Evolutionary conservation across 2,113 vertebrate genomes (phyloP), one percentile per base, ranked within the genome.

Genomic region (Capricornis sumatraensis): DNA sequence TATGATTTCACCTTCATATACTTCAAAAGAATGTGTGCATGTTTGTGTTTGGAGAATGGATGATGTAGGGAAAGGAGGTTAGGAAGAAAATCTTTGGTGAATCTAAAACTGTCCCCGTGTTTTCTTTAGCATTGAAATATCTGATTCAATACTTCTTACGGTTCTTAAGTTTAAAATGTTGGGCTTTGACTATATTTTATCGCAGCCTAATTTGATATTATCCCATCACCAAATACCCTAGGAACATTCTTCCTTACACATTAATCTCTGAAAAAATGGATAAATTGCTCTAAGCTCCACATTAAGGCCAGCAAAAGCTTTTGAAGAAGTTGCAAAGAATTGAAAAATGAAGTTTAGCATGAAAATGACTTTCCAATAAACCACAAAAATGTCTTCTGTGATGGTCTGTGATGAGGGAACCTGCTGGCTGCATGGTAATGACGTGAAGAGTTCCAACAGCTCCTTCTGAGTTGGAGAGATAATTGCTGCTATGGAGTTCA

Each of bases 1-100:
- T 96, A 30, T 83, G 78, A 83, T 89, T 95, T 96, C 86, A 97
- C 95, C 55, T 97, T 93, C 93, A 83, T 74, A 36, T 53, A 91
- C 93, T 94, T 97, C 91, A 95, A 96, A 95, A 97, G 91, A 88
- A 58, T 85, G 11, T 76, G 30, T 50, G 83, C 5, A 0, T 23
- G 16, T 91, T 91, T 96, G 78, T 64, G 25, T 91, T 79, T 91
- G 87, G 81, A 53, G 36, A 94, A 89, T 40, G n/a, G 28, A 50
- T 47, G 23, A 94, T 52, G 6, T 2, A 88, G 55, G 40, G 16
- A 43, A 50, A 87, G 16, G 0, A 21, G 28, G 28, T 58, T 89
- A 89, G 52, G 14, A 94, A 94, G 85, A 81, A 96, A 93, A 76
- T 96, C 78, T 45, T 93, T 47, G 88, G 43, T 97, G 91, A 78